Conservation (phyloP, 2,113 vertebrate species). For the Pedionomus torquatus region DNA sequence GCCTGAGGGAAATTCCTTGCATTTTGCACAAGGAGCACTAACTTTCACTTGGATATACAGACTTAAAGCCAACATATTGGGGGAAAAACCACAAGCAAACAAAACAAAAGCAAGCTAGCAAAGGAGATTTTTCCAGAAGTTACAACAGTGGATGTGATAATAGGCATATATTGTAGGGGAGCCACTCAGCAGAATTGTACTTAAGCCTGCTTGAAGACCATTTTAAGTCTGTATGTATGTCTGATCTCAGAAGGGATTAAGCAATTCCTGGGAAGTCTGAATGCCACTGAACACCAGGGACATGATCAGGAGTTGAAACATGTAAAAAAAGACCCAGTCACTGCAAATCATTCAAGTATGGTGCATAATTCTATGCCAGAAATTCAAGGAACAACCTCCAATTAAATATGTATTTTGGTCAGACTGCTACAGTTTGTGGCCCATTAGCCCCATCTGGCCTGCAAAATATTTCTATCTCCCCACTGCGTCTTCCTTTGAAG, state of each 20-base stretch:
- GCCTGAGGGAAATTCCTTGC: background rate
- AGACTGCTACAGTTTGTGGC: background rate
- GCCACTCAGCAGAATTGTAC: background rate
- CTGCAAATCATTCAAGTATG: background rate
- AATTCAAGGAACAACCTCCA: slow-evolving; percentile 1
- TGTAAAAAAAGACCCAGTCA: background rate
- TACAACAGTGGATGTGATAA: background rate
- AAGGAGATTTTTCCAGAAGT: background rate
- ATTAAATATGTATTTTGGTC: slow-evolving; percentile 22
- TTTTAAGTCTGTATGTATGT: background rate
- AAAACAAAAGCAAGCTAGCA: background rate
- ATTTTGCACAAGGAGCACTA: background rate
- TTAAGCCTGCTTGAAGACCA: background rate
- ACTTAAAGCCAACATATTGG: background rate
- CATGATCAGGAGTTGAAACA: background rate
- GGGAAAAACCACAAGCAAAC: background rate
- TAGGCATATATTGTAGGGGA: background rate
- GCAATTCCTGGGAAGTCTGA: background rate
- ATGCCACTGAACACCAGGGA: background rate
- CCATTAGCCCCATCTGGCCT: slow-evolving; percentile 43
- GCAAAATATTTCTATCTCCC: slow-evolving; percentile 26
- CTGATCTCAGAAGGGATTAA: background rate
- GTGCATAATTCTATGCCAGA: background rate
- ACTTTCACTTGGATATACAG: background rate
- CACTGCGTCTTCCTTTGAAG: background rate